Percentiles rank a stretch among this genome's conserved stretches.
These are phyloP conservation scores for Papilio helenus DNA, from an alignment of 1,140 invertebrate species.

Conservation along the genomic window DNA sequence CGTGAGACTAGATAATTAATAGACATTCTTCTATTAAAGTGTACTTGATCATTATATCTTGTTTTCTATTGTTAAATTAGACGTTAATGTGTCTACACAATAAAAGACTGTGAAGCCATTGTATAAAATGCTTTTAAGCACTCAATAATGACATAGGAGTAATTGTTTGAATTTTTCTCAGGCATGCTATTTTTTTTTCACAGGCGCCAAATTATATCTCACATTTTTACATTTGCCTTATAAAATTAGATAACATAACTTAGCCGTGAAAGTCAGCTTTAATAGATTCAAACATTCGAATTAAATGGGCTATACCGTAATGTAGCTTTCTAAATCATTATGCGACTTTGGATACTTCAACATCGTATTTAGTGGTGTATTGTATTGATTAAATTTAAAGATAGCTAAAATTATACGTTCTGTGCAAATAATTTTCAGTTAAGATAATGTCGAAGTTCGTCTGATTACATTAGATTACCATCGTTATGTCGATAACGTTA, in stretches of 20 bases:
- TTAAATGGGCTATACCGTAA: not conserved
- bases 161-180: not conserved
- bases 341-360: too few relatives aligned
- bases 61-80: not conserved
- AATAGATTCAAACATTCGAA: too few relatives aligned
- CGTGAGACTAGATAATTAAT: not conserved
- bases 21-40: not conserved
- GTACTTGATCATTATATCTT: not conserved
- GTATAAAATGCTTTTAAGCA: slow-evolving; percentile 6
- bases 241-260: not conserved
- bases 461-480: slow-evolving; percentile 1
- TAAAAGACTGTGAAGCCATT: not conserved
- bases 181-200: not conserved
- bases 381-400: too few relatives aligned
- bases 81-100: not conserved
- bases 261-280: too few relatives aligned
- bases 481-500: not conserved
- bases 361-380: too few relatives aligned
- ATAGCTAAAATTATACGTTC: too few relatives aligned
- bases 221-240: not conserved
- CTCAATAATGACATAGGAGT: not conserved
- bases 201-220: not conserved
- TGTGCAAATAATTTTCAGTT: not conserved
- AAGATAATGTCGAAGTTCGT: not conserved
- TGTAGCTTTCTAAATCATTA: too few relatives aligned